Evolutionary conservation across 2,113 vertebrate species (phyloP), one percentile per base, ranked within the genome.

Genomic region (Callipepla squamata): DNA sequence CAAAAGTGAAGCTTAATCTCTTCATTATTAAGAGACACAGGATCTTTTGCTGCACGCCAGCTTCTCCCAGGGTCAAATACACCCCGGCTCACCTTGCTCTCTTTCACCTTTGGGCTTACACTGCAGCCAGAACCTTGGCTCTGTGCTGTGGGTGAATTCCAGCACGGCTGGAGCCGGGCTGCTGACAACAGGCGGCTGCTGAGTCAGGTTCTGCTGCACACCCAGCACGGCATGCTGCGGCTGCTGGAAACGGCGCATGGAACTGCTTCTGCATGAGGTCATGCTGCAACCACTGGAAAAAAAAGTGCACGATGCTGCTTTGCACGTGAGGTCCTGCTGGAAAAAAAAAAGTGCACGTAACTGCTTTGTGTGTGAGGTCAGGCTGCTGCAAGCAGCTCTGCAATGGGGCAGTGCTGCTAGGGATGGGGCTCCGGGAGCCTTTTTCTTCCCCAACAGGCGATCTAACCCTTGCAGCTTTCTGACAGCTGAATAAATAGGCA

Each of bases 401-500:
- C 73, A 7, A 9, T 0, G 74, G 55, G 76, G 92, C 85, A 5
- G 61, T 19, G 48, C 75, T 73, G 51, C 82, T 73, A 25, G 61
- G 62, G 67, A 77, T 20, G 70, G 32, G 79, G 45, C 86, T 94
- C 72, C 13, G 76, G 67, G 63, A 83, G 68, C 9, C 63, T 87
- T 92, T 92, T 78, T 93, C 85, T 93, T 81, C 87, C 91, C 87
- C 95, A 48, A 5, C 76, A 66, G 70, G 44, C 34, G 1, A 3
- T 65, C 92, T 96, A 94, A 95, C 96, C 87, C 95, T 38, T 86
- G 57, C 93, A 88, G 95, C 80, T 68, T 90, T 8, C 85, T 94
- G 95, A 68, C 94, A 95, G 89, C 30, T 78, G 65, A 90, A 84
- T 91, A 83, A 91, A 90, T 83, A 75, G 88, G 76, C 90, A 91